Base-by-base conservation (phyloP, 2,113 vertebrate genomes). In the Lepus timidus region DNA sequence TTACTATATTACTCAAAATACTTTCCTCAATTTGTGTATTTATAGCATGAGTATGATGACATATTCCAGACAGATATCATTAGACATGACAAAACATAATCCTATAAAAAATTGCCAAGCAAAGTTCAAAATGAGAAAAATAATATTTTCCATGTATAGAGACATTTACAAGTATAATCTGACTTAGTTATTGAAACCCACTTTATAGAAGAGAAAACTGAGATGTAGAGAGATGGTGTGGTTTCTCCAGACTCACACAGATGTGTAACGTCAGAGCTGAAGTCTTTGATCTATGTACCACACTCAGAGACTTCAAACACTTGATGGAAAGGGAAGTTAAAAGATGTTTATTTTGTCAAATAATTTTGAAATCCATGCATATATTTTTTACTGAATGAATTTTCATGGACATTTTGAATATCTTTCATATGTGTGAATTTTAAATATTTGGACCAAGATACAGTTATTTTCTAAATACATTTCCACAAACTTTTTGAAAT, bases 121-220 rank as follows among this genome's bases (percentile, higher is more conserved):
- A 86, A 58, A 81, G 79, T 64, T 31, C 5, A 62, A 91, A 95
- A 82, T 39, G 25, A 17, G 25, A 68, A 79, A 87, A 78, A 44
- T 6, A 62, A 80, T 19, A 31, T 74, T 87, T 39, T 44, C 31
- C 33, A n/a, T 17, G 25, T 8, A 0, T 75, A 44, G 82, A 58
- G 3, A 64, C 39, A 58, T 94, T 85, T 58, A 75, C 23, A 44
- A 65, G 9, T 13, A 17, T 44, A 58, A 86, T 90, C 55, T 80
- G 39, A 85, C 62, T 85, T 93, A 73, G 81, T 65, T 92, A 23
- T 90, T 16, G 16, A 29, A 75, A 70, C 12, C 70, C 13, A 67
- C 74, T 93, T 88, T 84, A 10, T 92, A 90, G 64, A 52, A 61
- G 16, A 96, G 44, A 19, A 79, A 96, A 90, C 64, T 73, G 33